These are phyloP conservation scores for Epinephelus cyanopodus DNA, from an alignment of 2,113 vertebrate genomes.

Conservation along the genomic window DNA sequence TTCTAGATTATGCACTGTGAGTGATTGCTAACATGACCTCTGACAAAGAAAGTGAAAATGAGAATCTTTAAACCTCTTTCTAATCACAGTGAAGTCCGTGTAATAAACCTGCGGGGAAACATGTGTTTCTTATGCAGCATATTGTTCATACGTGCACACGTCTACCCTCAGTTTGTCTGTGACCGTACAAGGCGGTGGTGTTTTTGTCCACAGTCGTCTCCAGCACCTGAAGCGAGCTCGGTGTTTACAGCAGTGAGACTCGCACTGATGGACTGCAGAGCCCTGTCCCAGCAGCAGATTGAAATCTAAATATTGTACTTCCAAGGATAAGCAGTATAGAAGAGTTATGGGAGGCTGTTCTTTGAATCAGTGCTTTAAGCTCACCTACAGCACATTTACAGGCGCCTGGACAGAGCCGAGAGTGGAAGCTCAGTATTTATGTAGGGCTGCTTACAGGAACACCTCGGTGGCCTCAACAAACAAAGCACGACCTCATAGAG, in stretches of 20 bases:
- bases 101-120: background rate
- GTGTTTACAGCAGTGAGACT: slow-evolving; percentile 74
- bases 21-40: too few relatives aligned
- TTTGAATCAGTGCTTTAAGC: slow-evolving; percentile 12
- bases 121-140: background rate
- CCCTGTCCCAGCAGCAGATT: slow-evolving; percentile 50
- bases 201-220: slow-evolving; percentile 46
- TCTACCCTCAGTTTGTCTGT: slow-evolving; percentile 45
- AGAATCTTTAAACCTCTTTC: background rate
- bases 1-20: too few relatives aligned
- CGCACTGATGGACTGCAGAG: slow-evolving; percentile 76
- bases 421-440: slow-evolving; percentile 33
- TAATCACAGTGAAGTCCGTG: background rate
- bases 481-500: slow-evolving; percentile 9
- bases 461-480: slow-evolving; percentile 9
- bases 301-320: slow-evolving; percentile 82
- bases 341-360: slow-evolving; percentile 54
- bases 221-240: slow-evolving; percentile 63
- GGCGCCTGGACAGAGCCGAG: slow-evolving; percentile 5
- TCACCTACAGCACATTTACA: slow-evolving; percentile 39
- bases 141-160: background rate
- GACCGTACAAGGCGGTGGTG: slow-evolving; percentile 78
- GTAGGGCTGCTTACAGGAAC: slow-evolving; percentile 7
- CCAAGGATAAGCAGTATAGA: slow-evolving; percentile 52
- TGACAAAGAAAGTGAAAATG: background rate